These are phyloP conservation scores for Phaetusa simplex DNA, from an alignment of 2,113 vertebrate genomes.

Conservation along the genomic window DNA sequence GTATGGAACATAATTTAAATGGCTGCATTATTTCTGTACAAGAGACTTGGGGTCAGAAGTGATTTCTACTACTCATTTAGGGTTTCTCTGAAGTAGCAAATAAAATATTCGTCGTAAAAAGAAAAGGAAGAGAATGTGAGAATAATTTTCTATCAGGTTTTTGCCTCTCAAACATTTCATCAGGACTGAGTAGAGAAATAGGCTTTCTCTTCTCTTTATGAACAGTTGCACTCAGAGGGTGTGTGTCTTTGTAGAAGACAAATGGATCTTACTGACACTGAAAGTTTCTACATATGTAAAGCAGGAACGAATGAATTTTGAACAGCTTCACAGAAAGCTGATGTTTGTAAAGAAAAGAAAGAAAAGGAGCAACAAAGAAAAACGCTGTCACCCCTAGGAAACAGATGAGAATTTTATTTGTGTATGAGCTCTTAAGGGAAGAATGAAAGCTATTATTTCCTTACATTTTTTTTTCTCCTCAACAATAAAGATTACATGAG, in stretches of 20 bases:
- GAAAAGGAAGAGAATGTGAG: slow-evolving; percentile 29
- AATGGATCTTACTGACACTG: not conserved
- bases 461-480: not conserved
- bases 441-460: not conserved
- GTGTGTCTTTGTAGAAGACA: not conserved
- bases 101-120: slow-evolving; percentile 55
- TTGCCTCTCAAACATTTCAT: slow-evolving; percentile 51
- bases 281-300: not conserved
- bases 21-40: slow-evolving; percentile 56
- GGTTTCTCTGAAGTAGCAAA: slow-evolving; percentile 46
- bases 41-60: slow-evolving; percentile 24
- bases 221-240: not conserved
- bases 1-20: slow-evolving; percentile 53
- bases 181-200: slow-evolving; percentile 25
- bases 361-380: not conserved
- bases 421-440: not conserved
- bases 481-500: not conserved
- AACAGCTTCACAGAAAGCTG: not conserved
- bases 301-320: not conserved
- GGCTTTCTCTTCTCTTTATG: not conserved
- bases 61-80: slow-evolving; percentile 52
- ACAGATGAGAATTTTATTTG: slow-evolving; percentile 18
- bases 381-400: not conserved
- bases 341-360: not conserved
- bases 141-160: slow-evolving; percentile 31